A percentile compares a stretch with the other conserved stretches of the same genome.
Evolutionary conservation across 2,113 vertebrate genomes (phyloP).

Genomic region (Aphelocoma coerulescens): DNA sequence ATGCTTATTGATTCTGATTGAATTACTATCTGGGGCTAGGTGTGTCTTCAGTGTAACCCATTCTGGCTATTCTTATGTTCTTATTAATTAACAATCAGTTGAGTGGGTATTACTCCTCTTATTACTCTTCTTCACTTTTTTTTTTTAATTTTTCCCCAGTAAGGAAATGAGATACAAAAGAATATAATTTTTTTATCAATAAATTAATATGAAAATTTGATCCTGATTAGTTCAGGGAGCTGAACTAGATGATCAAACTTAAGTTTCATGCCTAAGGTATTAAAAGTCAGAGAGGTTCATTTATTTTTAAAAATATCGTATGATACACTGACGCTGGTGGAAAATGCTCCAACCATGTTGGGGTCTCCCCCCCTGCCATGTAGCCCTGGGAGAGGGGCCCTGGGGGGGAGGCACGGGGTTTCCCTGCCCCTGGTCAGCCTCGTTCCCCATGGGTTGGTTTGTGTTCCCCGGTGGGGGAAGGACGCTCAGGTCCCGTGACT

Average conservation of each 20-base stretch:
- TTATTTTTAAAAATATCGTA: not conserved
- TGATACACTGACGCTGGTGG: not conserved
- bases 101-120: not conserved
- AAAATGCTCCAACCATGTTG: not conserved
- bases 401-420: no score
- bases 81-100: not conserved
- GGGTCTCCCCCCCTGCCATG: no score
- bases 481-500: no score
- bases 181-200: not conserved
- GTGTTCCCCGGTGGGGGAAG: no score
- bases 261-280: not conserved
- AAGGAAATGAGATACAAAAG: not conserved
- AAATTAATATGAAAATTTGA: not conserved
- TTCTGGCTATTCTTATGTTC: not conserved
- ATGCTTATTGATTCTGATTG: not conserved
- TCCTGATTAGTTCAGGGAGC: not conserved
- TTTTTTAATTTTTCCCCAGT: rapidly evolving
- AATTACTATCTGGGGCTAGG: not conserved
- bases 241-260: not conserved
- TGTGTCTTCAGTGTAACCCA: not conserved
- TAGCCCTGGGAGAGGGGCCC: no score
- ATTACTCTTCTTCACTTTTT: rapidly evolving
- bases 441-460: no score
- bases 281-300: not conserved
- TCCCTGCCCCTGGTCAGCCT: no score